Base-by-base conservation (phyloP, 1,140 invertebrate species). In the Andrena cerasifolii region DNA sequence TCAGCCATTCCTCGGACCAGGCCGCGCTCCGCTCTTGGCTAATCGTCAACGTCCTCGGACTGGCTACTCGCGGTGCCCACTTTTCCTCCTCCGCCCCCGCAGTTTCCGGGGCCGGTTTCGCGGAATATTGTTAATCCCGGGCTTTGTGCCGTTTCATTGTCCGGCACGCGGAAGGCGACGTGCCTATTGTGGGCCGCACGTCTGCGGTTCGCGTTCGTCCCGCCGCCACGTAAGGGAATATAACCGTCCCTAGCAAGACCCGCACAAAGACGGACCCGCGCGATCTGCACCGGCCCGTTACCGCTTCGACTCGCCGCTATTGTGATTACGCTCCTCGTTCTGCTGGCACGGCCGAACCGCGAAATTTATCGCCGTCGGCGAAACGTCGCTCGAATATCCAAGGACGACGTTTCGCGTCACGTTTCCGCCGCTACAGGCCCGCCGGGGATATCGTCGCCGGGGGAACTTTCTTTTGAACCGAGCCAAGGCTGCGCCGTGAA, bases 71-170 rank as follows among this genome's bases (percentile, higher is more conserved):
- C n/a, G n/a, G 10, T 5, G 36, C 36, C 70, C 40, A 73, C 40
- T 62, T 74, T 62, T 72, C 43, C 73, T 68, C 54, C 10, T 14
- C 31, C 45, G 24, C 6, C 45, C n/a, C 24, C 7, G 45, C 10
- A 4, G 3, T 33, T 21, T 58, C 49, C 12, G 33, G 16, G 1
- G 6, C 58, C 24, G 62, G 26, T 80, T 83, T 73, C 51, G 62
- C 79, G 26, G 68, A 82, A 83, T 83, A 83, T 82, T 78, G 80
- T 78, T 83, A 82, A 82, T 83, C 75, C 51, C 26, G 28, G 14
- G 36, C 68, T 78, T 82, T 83, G 63, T 82, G 45, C 58, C 18
- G 59, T 78, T 53, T 78, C 67, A 78, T 83, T 83, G 68, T 83
- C 63, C 68, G 6, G 51, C 24, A 78, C 63, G 58, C 36, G 56